phyloP scores from a whole-genome alignment of 2,113 vertebrate genomes.

The Thomomys bottae region DNA sequence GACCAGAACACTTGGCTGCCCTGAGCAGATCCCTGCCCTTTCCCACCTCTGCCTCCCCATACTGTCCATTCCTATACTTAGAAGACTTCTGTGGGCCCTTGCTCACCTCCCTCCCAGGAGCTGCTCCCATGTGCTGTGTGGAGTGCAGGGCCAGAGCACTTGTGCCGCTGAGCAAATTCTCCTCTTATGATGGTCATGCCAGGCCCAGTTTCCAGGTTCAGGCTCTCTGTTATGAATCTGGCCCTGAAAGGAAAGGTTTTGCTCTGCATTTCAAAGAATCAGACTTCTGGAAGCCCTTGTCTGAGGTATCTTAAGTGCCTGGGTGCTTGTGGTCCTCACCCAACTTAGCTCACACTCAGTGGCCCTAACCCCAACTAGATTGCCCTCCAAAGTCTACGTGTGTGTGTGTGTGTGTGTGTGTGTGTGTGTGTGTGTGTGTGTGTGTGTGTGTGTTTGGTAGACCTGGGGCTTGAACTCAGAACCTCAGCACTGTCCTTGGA shows the following conservation, averaged over 20 bases:
- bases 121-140: background rate
- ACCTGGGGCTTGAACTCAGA: too few species aligned
- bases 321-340: rapidly evolving
- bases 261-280: background rate
- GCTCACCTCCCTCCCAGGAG: background rate
- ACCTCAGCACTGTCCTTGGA: too few species aligned
- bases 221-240: background rate
- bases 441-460: too few species aligned
- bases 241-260: background rate
- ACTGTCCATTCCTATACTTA: background rate
- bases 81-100: background rate
- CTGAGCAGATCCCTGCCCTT: background rate
- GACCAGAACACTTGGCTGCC: background rate
- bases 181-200: too few species aligned
- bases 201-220: background rate
- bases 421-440: too few species aligned
- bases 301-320: background rate
- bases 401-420: too few species aligned
- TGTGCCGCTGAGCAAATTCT: rapidly evolving
- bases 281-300: background rate
- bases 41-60: background rate
- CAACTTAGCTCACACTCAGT: background rate
- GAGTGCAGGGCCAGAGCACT: background rate
- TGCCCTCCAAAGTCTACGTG: too few species aligned
- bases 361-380: background rate